Evolutionary conservation across 2,888 invertebrate species (phyloP), one percentile per base, ranked within the genome.

Genomic region (Limenitis camilla): DNA sequence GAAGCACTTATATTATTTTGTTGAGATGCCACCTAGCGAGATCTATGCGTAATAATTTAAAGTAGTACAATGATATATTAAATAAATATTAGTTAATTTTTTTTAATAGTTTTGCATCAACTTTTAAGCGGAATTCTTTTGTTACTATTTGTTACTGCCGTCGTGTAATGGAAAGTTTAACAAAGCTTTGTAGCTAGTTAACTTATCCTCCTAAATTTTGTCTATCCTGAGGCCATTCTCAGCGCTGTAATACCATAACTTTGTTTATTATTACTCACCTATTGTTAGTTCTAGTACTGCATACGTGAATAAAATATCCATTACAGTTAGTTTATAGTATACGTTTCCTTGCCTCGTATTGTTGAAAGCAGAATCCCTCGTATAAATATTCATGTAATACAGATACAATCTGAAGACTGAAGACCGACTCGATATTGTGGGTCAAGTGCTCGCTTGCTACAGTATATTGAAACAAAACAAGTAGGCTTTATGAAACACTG

Each of bases 271-370:
- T 28, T 39, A 43, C 11, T 38, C 40, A 29, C 29, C 39, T 35
- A 51, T 51, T 45, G 44, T 45, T 44, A 19, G 32, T 28, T 30
- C 30, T 44, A 44, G 38, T 41, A 32, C 32, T 31, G 41, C 30
- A 51, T 56, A 40, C 30, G 49, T 50, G 47, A 53, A 53, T 53
- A 53, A 53, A 56, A 53, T 56, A 50, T 36, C 56, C 40, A 53
- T 53, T 53, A 50, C 19, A 11, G 33, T 35, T 35, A 49, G 53
- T 43, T 38, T 35, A 47, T 31, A 39, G 30, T 45, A 28, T 33
- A 38, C 19, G n/a, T 49, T 41, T 45, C 32, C 39, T 19, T 6
- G 36, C 8, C 29, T 36, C 45, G 40, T 43, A 32, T 39, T 38
- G 51, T 47, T 6, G 33, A 52, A 9, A 48, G 32, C 38, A 39